These are phyloP conservation scores for Apogon hyalosoma DNA, from an alignment of 2,797 vertebrate species.

Conservation along the genomic window DNA sequence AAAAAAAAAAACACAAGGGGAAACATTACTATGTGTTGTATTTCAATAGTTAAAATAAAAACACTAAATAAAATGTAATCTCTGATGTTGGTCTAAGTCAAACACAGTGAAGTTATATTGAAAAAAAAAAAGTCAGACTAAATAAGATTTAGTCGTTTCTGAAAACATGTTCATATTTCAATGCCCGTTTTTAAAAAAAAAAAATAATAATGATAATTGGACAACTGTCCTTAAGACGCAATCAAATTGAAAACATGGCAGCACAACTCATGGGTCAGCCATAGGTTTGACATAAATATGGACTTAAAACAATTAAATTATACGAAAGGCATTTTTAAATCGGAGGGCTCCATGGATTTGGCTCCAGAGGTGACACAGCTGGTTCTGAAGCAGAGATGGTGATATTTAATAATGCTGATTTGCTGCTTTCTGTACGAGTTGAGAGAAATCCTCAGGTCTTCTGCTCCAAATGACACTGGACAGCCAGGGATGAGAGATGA, in stretches of 20 bases:
- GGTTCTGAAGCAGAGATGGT: slow-evolving; percentile 36
- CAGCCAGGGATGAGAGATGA: slow-evolving; percentile 52
- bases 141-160: slow-evolving; percentile 21
- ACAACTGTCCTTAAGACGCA: slow-evolving; percentile 2
- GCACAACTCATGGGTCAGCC: slow-evolving; percentile 7
- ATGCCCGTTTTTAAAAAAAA: slow-evolving; percentile 3
- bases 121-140: background rate
- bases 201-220: background rate
- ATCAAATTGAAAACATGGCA: slow-evolving; percentile 25
- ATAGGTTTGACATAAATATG: slow-evolving; percentile 64
- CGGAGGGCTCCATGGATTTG: slow-evolving; percentile 32
- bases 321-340: slow-evolving; percentile 36
- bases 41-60: slow-evolving; percentile 25
- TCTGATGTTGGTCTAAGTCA: background rate
- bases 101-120: slow-evolving; percentile 1
- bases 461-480: slow-evolving; percentile 52
- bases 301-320: slow-evolving; percentile 45
- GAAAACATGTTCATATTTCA: slow-evolving; percentile 9
- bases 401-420: slow-evolving; percentile 27
- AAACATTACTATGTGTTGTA: slow-evolving; percentile 12
- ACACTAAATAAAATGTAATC: slow-evolving; percentile 1
- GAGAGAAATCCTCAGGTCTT: slow-evolving; percentile 41
- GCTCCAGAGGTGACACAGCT: slow-evolving; percentile 37
- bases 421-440: slow-evolving; percentile 34
- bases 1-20: slow-evolving; percentile 29